Conservation (phyloP, 2,797 vertebrate species). For the Heliangelus exortis region DNA sequence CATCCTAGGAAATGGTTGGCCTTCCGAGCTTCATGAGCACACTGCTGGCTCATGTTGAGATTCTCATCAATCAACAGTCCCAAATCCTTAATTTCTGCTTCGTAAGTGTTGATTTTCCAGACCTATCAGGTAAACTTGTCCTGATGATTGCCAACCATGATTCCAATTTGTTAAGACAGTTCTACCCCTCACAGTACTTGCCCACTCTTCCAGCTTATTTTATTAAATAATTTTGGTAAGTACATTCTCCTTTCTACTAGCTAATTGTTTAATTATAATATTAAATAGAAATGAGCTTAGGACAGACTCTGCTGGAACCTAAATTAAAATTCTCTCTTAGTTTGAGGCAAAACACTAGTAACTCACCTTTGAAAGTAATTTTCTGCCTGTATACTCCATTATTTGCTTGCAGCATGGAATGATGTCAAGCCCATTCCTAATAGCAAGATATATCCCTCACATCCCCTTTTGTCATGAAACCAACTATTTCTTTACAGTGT, state of each 20-base stretch:
- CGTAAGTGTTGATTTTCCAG: not conserved
- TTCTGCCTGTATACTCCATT: not conserved
- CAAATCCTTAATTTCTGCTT: not conserved
- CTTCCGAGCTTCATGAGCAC: no score
- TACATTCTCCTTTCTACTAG: not conserved
- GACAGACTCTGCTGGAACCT: not conserved
- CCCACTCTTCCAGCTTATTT: not conserved
- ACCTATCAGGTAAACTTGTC: not conserved
- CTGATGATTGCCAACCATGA: not conserved
- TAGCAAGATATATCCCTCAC: not conserved
- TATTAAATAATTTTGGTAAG: slow-evolving; percentile 14
- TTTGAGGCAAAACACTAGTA: not conserved
- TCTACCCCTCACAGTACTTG: slow-evolving; percentile 11
- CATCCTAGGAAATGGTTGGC: no score
- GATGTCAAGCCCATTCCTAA: not conserved
- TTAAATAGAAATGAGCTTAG: slow-evolving; percentile 14
- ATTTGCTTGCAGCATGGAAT: not conserved
- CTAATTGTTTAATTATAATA: slow-evolving; percentile 34
- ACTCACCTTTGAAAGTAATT: not conserved
- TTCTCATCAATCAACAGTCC: no score
- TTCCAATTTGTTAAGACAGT: not conserved
- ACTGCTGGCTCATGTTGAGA: no score
- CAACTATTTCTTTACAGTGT: not conserved
- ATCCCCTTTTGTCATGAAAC: not conserved
- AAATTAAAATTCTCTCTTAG: slow-evolving; percentile 5